Evolutionary conservation across 1,140 invertebrate species (phyloP), one percentile per base, ranked within the genome.

Genomic region (Cecropterus lyciades): DNA sequence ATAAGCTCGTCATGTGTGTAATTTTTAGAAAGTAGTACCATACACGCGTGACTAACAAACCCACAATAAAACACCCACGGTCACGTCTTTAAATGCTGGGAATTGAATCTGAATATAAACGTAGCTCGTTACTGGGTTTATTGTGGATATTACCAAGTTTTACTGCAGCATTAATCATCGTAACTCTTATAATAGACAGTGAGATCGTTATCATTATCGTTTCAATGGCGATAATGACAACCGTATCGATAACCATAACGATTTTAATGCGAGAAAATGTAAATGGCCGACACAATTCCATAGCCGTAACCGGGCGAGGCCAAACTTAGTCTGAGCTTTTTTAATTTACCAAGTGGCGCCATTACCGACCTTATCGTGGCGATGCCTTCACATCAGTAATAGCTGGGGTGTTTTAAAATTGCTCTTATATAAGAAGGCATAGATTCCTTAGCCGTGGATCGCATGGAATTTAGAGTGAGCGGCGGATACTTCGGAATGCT

Each of bases 281-380:
- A 79, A 84, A 78, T 76, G 68, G 65, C 52, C 66, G 53, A 57
- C 62, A 70, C 73, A 73, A 76, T 77, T 78, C 68, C 70, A 72
- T 63, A 56, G 60, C 45, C 43, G 55, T 60, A 7, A 48, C n/a
- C 60, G 59, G 72, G 65, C 60, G 66, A 69, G 68, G 72, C 15
- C 48, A 62, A 70, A 73, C 70, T 20, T 33, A 30, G 37, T 17
- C 27, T 45, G 37, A 55, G 69, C 69, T 75, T 80, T 84, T 79
- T 86, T 82, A 81, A 82, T 84, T 81, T 80, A 80, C 72, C 73
- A 71, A 86, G 76, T 76, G 75, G 57, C 71, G 70, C 74, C 69
- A 81, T 80, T 82, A 75, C 68, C 43, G 49, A 59, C 64, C 57
- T 73, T 82, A 79, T 80, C 75, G n/a, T n/a, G 72, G 60, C 70